These are phyloP conservation scores for Percopsis transmontana DNA, from an alignment of 2,113 vertebrate species.

Conservation along the genomic window DNA sequence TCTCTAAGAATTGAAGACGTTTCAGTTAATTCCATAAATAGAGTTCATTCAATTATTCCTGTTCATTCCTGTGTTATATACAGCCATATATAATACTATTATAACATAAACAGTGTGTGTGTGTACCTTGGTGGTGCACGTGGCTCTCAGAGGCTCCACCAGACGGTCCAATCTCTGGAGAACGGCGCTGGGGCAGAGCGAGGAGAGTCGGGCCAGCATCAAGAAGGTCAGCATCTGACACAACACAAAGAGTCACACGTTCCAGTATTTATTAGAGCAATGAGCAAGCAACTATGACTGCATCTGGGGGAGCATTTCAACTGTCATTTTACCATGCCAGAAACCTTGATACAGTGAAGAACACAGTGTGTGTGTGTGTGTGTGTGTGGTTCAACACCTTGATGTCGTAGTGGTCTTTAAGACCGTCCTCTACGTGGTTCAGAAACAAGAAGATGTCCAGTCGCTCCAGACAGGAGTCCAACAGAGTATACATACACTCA, in stretches of 20 bases:
- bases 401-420: conserved; percentile 99
- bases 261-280: background rate
- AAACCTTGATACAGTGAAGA: background rate
- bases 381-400: conserved; percentile 78
- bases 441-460: conserved; percentile 99
- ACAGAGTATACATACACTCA: conserved; percentile 98
- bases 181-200: conserved; percentile 95
- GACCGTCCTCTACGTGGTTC: conserved; percentile 97
- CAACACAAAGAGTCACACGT: background rate
- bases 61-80: too few species aligned
- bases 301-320: too few species aligned
- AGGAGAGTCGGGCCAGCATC: conserved; percentile 95
- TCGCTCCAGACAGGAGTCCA: conserved; percentile 97
- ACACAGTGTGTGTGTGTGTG: background rate
- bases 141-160: conserved; percentile 93
- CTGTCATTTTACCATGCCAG: too few species aligned
- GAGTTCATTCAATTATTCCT: too few species aligned
- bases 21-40: too few species aligned
- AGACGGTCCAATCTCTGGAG: conserved; percentile 96
- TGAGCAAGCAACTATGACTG: background rate
- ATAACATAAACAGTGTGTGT: background rate
- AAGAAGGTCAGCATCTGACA: conserved; percentile 97
- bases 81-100: background rate
- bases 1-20: too few species aligned
- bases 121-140: conserved; percentile 87